phyloP scores from a whole-genome alignment of 2,113 vertebrate species.

The Leucosticte australis region DNA sequence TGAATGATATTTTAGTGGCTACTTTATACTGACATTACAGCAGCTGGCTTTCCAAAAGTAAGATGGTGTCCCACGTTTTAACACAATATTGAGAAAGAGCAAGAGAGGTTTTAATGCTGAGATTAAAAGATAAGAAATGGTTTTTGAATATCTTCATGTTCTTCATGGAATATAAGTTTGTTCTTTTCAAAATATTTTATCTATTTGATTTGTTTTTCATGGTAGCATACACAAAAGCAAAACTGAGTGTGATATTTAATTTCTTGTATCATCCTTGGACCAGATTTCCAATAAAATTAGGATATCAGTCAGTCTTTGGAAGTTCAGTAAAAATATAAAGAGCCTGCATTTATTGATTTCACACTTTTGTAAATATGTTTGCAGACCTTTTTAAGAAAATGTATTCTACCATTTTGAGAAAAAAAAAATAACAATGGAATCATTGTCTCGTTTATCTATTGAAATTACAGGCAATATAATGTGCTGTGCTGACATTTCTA shows the following conservation, averaged over 20 bases:
- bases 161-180: constrained; percentile 42
- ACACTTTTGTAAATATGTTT: constrained; percentile 66
- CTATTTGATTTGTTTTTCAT: background rate
- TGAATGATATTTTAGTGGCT: constrained; percentile 29
- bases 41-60: constrained; percentile 48
- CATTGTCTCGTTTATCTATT: constrained; percentile 48
- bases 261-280: constrained; percentile 46
- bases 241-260: constrained; percentile 32
- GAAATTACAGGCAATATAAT: constrained; percentile 53
- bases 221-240: background rate
- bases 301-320: constrained; percentile 33
- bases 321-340: constrained; percentile 26
- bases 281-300: constrained; percentile 44
- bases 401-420: constrained; percentile 50
- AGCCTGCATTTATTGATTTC: constrained; percentile 46
- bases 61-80: constrained; percentile 6
- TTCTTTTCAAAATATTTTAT: background rate
- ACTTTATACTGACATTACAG: background rate
- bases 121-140: constrained; percentile 26
- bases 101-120: constrained; percentile 34
- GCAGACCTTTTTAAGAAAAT: constrained; percentile 59
- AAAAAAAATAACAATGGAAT: constrained; percentile 19
- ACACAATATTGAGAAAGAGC: background rate
- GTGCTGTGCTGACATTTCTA: constrained; percentile 61
- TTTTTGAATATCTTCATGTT: constrained; percentile 20